Base-by-base conservation (phyloP, 2,888 invertebrate genomes). In the Caenorhabditis zanzibari region DNA sequence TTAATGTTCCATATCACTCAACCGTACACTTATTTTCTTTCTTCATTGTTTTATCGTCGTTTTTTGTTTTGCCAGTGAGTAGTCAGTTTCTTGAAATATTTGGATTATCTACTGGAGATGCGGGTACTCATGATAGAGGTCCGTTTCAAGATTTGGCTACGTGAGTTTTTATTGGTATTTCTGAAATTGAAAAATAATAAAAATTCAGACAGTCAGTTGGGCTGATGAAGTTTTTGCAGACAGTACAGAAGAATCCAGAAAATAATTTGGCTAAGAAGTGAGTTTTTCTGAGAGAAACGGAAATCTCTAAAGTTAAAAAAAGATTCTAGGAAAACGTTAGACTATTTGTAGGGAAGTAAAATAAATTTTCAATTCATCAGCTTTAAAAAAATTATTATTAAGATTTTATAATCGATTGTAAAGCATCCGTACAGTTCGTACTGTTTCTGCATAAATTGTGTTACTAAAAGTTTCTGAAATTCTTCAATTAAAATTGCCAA, bases 111-210 rank as follows among this genome's bases (percentile, higher is more conserved):
- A 88, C 86, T 14, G 88, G 88, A 54, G 86, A 88, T 58, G 86
- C 88, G 24, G 88, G 88, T 61, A 88, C 86, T 16, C 79, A 79
- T 16, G 86, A 83, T 19, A 44, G 88, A 32, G 82, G 84, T 38
- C 86, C 88, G 6, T 88, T 88, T 54, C 86, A 87, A 12, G 88
- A 88, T 72, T 56, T 88, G 44, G 88, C 88, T 14, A 88, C 86
- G 88, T 88, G 58, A 61, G 28, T 59, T 49, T 7, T 44, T 38
- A 24, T 24, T 22, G 52, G 4, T n/a, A n/a, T n/a, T 26, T 49
- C 19, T 26, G 4, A 2, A 24, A 54, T 1, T 52, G 24, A 54
- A 22, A 10, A 6, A 47, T 0, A 6, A 19, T 24, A 16, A 35
- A 41, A 41, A 77, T 86, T 35, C 58, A 88, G 88, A 79, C 88